Conservation (phyloP, 30 jellyfish, hydroid and myxozoan genomes). For the Rhopilema esculentum region DNA sequence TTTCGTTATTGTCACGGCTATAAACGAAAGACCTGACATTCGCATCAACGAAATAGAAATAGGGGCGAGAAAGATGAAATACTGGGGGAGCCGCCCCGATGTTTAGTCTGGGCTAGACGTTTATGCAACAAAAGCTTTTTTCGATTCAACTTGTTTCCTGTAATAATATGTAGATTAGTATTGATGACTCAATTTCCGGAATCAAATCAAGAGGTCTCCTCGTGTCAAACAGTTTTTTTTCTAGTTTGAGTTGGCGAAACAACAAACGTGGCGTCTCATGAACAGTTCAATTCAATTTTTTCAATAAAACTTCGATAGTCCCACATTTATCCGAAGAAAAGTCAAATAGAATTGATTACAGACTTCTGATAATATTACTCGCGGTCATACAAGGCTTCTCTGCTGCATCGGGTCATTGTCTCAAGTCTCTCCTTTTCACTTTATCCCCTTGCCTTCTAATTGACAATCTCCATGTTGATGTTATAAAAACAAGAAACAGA, state of each 20-base stretch:
- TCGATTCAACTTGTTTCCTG: slow-evolving; percentile 32
- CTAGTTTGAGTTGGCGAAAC: background rate
- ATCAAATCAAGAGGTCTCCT: background rate
- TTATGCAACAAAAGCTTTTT: background rate
- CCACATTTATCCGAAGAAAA: background rate
- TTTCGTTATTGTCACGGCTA: background rate
- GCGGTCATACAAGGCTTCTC: background rate
- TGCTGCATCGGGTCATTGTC: too few relatives aligned
- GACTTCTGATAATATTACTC: background rate
- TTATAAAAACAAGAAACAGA: background rate
- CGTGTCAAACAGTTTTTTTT: slow-evolving; percentile 5
- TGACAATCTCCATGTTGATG: background rate
- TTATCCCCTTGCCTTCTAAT: too few relatives aligned
- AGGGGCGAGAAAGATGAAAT: background rate
- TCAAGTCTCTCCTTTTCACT: too few relatives aligned
- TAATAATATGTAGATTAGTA: background rate
- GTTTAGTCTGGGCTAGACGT: background rate
- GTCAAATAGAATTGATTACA: background rate
- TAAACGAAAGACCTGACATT: background rate
- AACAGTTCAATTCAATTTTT: background rate
- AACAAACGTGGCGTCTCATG: background rate
- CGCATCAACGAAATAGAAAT: background rate
- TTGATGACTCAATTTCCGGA: slow-evolving; percentile 30
- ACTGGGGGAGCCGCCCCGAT: slow-evolving; percentile 4
- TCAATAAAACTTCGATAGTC: background rate